Evolutionary conservation across 2,113 vertebrate genomes (phyloP).

Genomic region (Spheniscus mendiculus): DNA sequence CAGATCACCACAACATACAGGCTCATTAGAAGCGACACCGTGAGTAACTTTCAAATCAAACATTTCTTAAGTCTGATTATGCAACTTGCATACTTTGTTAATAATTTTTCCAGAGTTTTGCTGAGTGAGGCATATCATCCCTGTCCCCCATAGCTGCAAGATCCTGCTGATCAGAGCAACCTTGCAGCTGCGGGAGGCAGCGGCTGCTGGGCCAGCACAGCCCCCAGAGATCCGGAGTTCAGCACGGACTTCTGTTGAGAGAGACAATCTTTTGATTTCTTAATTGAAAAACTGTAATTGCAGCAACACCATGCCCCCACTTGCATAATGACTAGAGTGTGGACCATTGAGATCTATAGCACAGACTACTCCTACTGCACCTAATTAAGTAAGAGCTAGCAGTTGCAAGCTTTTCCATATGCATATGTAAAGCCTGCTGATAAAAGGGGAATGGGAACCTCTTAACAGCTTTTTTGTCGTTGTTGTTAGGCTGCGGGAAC

Average conservation of each 20-base stretch:
- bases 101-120: neutral
- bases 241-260: neutral
- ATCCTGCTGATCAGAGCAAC: neutral
- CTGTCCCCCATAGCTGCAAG: neutral
- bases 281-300: slow-evolving; percentile 27
- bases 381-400: neutral
- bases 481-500: neutral
- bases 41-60: neutral
- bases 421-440: neutral
- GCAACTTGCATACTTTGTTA: neutral
- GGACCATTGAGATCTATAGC: neutral
- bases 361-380: neutral
- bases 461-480: neutral
- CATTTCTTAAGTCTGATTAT: neutral
- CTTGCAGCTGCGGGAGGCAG: neutral
- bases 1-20: neutral
- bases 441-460: neutral
- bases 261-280: neutral
- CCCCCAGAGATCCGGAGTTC: neutral
- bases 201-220: neutral
- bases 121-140: neutral
- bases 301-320: neutral
- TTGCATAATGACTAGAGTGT: neutral
- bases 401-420: neutral
- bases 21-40: neutral